Evolutionary conservation across 2,797 vertebrate genomes (phyloP), one percentile per base, ranked within the genome.

Genomic region (Salarias fasciatus): DNA sequence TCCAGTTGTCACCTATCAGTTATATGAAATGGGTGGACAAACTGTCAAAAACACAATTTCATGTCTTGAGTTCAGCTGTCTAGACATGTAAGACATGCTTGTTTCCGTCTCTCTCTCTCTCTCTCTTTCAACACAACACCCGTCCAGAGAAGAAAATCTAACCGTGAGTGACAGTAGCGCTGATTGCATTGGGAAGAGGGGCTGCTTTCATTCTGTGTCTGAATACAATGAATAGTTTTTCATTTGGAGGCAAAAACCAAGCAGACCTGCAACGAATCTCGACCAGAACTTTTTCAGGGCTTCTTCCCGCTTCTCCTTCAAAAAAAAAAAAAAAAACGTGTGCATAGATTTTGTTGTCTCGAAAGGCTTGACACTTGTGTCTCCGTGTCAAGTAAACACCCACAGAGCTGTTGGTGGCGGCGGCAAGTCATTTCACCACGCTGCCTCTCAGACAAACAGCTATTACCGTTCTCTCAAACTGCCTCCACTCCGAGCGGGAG

Each of bases 401-500:
- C 76, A 85, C 83, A 11, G 67, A 86, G 69, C 78, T 58, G 78
- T 79, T 85, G 66, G 69, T 83, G 75, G 9, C 60, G 63, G 53
- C 59, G 71, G 53, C 49, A 68, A 82, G 55, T 75, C 67, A 71
- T 75, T 78, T 63, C 58, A 51, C 40, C 33, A 33, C 28, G 77
- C 83, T 70, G 74, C 67, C 67, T 82, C 67, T 69, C 76, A 85
- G 68, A 84, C 59, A 78, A 75, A 82, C 64, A 55, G 76, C 72
- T 73, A 79, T 76, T 78, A 75, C 68, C 63, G 78, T 68, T 85
- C 80, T 51, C 56, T 53, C 51, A 35, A 59, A 47, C 77, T 78
- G 69, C 75, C 82, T 84, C 60, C 69, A 72, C 72, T 82, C 63
- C 41, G 80, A 77, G 61, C 71, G 80, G 78, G 63, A 79, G 70